Conservation (phyloP, 2,888 invertebrate species). For the Pachliopta kotzebuea region DNA sequence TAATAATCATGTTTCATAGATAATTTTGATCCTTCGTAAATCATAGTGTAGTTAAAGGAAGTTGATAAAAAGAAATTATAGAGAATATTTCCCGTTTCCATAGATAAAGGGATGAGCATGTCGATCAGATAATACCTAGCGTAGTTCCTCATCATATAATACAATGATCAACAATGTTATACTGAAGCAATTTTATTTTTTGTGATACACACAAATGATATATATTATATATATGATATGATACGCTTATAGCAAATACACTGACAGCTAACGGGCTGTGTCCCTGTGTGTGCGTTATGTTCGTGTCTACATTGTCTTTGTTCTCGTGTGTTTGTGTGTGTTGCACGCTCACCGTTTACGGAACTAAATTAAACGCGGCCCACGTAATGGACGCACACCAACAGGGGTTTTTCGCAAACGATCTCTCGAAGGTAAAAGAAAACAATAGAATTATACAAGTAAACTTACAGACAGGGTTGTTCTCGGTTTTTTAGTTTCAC, state of each 20-base stretch:
- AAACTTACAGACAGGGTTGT: conserved; percentile 59
- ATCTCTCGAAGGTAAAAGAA: conserved; percentile 96
- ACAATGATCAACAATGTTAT: conserved; percentile 35
- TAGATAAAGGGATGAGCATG: conserved; percentile 73
- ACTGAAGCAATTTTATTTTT: conserved; percentile 11
- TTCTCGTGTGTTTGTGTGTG: conserved; percentile 81
- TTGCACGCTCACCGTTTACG: conserved; percentile 81
- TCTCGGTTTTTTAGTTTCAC: conserved; percentile 65
- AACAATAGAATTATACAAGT: conserved; percentile 60
- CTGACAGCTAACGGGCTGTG: conserved; percentile 66
- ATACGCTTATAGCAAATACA: conserved; percentile 77
- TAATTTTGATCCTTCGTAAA: conserved; percentile 50
- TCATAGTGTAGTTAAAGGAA: conserved; percentile 58
- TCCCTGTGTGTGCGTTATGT: conserved; percentile 77
- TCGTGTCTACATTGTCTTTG: conserved; percentile 81
- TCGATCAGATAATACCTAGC: conserved; percentile 52
- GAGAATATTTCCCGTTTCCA: conserved; percentile 55
- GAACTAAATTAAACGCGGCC: conserved; percentile 75
- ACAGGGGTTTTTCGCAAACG: conserved; percentile 97
- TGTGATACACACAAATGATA: conserved; percentile 30
- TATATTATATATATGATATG: conserved; percentile 23
- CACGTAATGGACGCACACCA: conserved; percentile 75
- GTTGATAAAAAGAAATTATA: conserved; percentile 52
- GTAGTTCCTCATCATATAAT: conserved; percentile 55
- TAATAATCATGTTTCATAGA: conserved; percentile 43